phyloP scores from a whole-genome alignment of 2,113 vertebrate species.

The Tragelaphus scriptus region DNA sequence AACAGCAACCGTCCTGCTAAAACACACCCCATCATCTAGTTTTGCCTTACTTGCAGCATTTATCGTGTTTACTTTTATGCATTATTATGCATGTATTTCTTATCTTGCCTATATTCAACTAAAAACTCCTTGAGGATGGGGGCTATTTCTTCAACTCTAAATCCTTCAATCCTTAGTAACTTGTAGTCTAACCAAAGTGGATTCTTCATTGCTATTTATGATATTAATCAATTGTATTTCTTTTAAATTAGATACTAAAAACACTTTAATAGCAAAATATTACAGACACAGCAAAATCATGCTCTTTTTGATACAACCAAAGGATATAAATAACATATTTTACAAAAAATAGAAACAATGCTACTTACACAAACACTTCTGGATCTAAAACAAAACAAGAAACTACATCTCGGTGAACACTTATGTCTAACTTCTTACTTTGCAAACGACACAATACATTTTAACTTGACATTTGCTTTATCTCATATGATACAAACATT shows the following conservation, averaged over 20 bases:
- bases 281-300: slow-evolving; percentile 14
- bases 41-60: not conserved
- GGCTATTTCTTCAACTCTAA: not conserved
- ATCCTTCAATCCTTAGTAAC: not conserved
- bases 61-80: not conserved
- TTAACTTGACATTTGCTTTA: not conserved
- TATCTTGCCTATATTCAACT: not conserved
- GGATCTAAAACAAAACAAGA: not conserved
- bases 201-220: not conserved
- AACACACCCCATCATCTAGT: not conserved
- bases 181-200: not conserved
- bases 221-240: not conserved
- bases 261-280: slow-evolving; percentile 18
- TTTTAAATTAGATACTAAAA: slow-evolving; percentile 38
- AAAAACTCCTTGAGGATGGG: not conserved
- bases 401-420: not conserved
- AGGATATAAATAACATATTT: slow-evolving; percentile 64
- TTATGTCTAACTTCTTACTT: not conserved
- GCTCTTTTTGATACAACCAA: slow-evolving; percentile 38
- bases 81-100: not conserved
- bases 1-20: not conserved
- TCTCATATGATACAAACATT: not conserved
- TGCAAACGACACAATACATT: not conserved
- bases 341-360: slow-evolving; percentile 34
- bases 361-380: not conserved